Evolutionary conservation across 2,888 invertebrate species (phyloP), one percentile per base, ranked within the genome.

Genomic region (Automeris io): DNA sequence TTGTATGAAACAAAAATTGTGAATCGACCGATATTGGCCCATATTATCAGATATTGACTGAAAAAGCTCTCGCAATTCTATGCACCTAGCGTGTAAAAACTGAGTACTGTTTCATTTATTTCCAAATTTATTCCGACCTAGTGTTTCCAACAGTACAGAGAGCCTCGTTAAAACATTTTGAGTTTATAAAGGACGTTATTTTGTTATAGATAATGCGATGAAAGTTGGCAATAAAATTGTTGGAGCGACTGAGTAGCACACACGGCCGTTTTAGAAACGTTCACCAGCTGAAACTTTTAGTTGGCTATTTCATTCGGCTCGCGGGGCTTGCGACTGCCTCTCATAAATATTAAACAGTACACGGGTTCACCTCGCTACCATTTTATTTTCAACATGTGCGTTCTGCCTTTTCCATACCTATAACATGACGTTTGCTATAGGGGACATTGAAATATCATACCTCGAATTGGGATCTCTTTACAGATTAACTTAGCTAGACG

Each of bases 261-360:
- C 44, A 45, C 47, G 43, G 53, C 48, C 62, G 55, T 55, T 68
- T 56, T 59, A 53, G 58, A 60, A 62, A 46, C 56, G 57, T 67
- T 66, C 60, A 56, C 48, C 51, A 50, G 57, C 51, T 58, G 54
- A 55, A 70, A 70, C 52, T 70, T 70, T 64, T 56, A 57, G 54
- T 54, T 57, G 57, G 56, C 61, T 54, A 69, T 70, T 67, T 61
- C 60, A 54, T 49, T 43, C 54, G 46, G 48, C 40, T 43, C 44
- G 49, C 43, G 48, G 42, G 40, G 49, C 49, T 50, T 41, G 43
- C 40, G 48, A 54, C 46, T 39, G 43, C 43, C 51, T 40, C 59
- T 70, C 71, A 70, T 70, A 70, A 70, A 71, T 71, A 71, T 70
- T 68, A 61, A 71, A 65, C 59, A 61, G 58, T 45, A 62, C 59